Evolutionary conservation across 2,113 vertebrate genomes (phyloP).

Genomic region (Corythoichthys haematopterus): DNA sequence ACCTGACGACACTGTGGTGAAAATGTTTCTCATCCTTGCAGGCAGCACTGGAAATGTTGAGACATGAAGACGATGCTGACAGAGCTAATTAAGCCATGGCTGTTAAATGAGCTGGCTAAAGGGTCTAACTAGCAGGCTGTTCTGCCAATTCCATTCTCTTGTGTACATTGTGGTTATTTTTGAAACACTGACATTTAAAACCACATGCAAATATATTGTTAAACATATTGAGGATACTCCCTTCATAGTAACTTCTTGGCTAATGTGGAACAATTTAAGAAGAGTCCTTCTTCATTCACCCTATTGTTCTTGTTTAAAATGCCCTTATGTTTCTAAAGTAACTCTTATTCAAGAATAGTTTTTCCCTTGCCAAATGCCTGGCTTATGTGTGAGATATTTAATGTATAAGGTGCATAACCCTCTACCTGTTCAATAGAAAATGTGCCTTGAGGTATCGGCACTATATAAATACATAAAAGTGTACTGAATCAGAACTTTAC

Average conservation of each 20-base stretch:
- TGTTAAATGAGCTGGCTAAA: constrained; percentile 43
- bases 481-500: not conserved
- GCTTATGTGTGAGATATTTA: not conserved
- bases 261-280: constrained; percentile 17
- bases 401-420: not conserved
- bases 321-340: not conserved
- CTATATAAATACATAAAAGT: not conserved
- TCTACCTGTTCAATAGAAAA: not conserved
- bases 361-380: not conserved
- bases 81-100: constrained; percentile 41
- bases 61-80: constrained; percentile 25
- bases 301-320: not conserved
- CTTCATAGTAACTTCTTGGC: constrained; percentile 1
- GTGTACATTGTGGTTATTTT: constrained; percentile 18
- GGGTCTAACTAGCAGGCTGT: constrained; percentile 32
- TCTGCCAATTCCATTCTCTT: constrained; percentile 16
- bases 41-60: constrained; percentile 20
- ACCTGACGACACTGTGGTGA: constrained; percentile 24
- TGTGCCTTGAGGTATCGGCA: not conserved
- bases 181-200: constrained; percentile 27
- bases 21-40: constrained; percentile 13
- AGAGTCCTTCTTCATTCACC: not conserved
- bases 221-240: not conserved
- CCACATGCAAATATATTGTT: not conserved
- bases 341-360: not conserved